A percentile compares a stretch with the other conserved stretches of the same genome.
Conservation (phyloP, 1,140 invertebrate genomes). For the Armadillidium nasatum region DNA sequence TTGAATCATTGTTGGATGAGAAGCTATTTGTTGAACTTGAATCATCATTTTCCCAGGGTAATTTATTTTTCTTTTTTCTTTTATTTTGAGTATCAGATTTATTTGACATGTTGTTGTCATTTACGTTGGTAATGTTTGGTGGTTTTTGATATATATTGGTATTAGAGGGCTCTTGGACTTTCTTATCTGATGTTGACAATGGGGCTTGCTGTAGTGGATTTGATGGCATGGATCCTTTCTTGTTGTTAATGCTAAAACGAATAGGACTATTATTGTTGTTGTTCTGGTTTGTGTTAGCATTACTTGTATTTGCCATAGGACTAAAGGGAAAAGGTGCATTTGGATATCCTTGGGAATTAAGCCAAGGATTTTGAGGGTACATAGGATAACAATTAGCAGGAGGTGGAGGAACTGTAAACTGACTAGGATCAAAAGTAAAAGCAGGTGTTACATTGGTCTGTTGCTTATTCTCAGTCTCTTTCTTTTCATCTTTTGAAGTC, state of each 20-base stretch:
- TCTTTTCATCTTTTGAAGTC: neutral
- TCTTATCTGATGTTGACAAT: neutral
- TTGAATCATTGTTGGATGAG: too few species aligned
- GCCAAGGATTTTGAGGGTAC: neutral
- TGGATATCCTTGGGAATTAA: neutral
- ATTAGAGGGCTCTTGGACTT: neutral
- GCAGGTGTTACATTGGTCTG: neutral
- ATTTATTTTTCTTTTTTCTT: neutral
- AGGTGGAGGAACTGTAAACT: conserved; percentile 3
- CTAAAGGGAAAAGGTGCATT: neutral
- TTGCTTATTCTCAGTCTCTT: neutral
- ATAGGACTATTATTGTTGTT: neutral
- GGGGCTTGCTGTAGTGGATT: neutral
- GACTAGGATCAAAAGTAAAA: neutral
- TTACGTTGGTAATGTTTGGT: neutral
- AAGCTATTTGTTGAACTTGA: too few species aligned
- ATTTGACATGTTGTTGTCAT: neutral
- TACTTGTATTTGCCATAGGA: neutral
- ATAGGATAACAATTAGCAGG: neutral
- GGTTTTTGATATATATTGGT: neutral
- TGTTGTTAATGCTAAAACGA: neutral
- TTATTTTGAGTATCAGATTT: neutral
- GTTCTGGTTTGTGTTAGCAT: neutral
- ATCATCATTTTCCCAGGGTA: neutral
- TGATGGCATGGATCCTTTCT: neutral